Base-by-base conservation (phyloP, 2,888 invertebrate species). In the Dorcus hopei region DNA sequence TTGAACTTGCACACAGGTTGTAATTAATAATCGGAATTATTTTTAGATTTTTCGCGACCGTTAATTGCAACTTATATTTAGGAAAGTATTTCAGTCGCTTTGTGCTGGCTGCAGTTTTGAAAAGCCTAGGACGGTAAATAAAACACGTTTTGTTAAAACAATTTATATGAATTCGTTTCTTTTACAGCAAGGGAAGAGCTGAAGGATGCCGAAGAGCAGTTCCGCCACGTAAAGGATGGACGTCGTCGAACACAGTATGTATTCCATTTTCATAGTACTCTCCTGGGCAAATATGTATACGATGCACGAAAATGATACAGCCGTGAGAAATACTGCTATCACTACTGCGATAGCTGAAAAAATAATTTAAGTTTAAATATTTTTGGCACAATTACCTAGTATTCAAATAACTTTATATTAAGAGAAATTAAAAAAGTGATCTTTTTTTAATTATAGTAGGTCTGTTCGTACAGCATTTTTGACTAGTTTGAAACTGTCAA, bases 201-300 rank as follows among this genome's bases (percentile, higher is more conserved):
- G 63, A 14, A 64, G 42, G 14, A 59, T 52, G 3, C 65, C 67
- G 42, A 67, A 67, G 8, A 62, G 50, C 9, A 65, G 52, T 43
- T 67, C 65, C 39, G 52, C 58, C 11, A 63, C 33, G 52, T 65
- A 67, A 40, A 65, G 47, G 9, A 62, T 48, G 16, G 60, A 57
- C 16, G 67, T 64, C 11, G 64, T 59, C 5, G 54, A 33, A 40
- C 65, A 65, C 23, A 67, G 61, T 33, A 64, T 64, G 49, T 63
- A 62, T 54, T 67, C 67, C 67, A 67, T 67, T 19, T 61, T 62
- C 49, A 63, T 55, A 23, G 64, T 61, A 23, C 59, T 61, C 52
- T 65, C 59, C 47, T 67, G 67, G n/a, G 63, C 9, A 5, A 63
- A 52, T 19, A 67, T 61, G 54, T 67, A 65, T 16, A 67, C 51